Evolutionary conservation across 2,113 vertebrate genomes (phyloP).

Genomic region (Dicerorhinus sumatrensis): DNA sequence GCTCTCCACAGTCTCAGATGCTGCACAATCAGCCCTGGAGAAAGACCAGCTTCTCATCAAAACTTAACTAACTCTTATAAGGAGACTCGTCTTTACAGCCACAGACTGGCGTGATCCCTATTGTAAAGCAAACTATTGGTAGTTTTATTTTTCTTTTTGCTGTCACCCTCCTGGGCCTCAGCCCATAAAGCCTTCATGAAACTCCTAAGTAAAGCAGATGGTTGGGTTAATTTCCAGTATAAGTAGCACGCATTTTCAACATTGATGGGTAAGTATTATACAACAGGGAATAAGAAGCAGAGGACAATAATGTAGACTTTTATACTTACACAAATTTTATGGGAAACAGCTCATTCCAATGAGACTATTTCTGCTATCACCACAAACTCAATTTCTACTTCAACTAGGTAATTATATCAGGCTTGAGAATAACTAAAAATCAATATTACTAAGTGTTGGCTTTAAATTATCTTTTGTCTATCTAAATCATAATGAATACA

Average conservation of each 20-base stretch:
- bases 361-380: neutral
- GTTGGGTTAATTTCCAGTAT: neutral
- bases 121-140: neutral
- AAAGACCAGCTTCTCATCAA: neutral
- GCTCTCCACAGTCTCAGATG: neutral
- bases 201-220: neutral
- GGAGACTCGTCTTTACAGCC: neutral
- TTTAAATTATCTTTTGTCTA: neutral
- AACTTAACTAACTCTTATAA: neutral
- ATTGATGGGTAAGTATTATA: neutral
- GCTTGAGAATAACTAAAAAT: neutral
- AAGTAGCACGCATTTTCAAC: neutral
- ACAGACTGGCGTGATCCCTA: neutral
- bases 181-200: neutral
- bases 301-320: neutral
- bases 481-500: neutral
- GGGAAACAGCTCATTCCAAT: neutral
- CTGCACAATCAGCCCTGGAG: too few relatives aligned
- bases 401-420: neutral
- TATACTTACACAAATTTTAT: neutral
- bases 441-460: neutral
- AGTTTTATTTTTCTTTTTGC: neutral
- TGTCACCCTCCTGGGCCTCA: neutral
- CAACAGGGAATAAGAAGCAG: neutral
- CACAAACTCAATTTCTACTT: slow-evolving; percentile 8